phyloP scores from a whole-genome alignment of 2,888 invertebrate species.

The Lasioglossum vierecki region DNA sequence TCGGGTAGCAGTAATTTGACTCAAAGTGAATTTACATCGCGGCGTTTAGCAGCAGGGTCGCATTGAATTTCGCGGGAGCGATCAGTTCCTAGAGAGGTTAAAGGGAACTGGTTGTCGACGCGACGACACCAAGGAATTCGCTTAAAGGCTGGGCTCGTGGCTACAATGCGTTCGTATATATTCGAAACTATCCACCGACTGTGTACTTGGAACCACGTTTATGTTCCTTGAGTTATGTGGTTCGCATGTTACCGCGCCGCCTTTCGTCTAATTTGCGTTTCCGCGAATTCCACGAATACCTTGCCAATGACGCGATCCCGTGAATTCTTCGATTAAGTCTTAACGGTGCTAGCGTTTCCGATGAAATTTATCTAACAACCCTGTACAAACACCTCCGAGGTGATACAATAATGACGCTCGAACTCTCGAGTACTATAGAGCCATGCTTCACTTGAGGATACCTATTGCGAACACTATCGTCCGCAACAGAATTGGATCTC shows the following conservation, averaged over 20 bases:
- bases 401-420: not conserved
- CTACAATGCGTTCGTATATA: constrained; percentile 67
- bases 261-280: constrained; percentile 63
- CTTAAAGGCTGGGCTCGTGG: constrained; percentile 62
- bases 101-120: constrained; percentile 53
- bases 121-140: constrained; percentile 66
- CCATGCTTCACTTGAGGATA: not conserved
- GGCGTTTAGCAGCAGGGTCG: constrained; percentile 8
- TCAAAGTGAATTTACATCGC: constrained; percentile 41
- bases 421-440: not conserved
- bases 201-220: constrained; percentile 56
- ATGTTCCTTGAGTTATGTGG: constrained; percentile 66
- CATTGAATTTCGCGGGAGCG: constrained; percentile 65
- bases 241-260: constrained; percentile 58
- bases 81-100: constrained; percentile 66
- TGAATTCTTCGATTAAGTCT: constrained; percentile 38
- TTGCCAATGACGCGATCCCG: not conserved
- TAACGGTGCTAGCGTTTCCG: not conserved
- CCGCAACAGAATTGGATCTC: not conserved
- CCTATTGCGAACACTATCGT: not conserved
- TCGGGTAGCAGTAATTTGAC: constrained; percentile 3
- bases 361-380: not conserved
- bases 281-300: constrained; percentile 55
- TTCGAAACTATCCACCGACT: constrained; percentile 56
- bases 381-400: not conserved